phyloP scores from a whole-genome alignment of 1,140 invertebrate genomes.

The Calliopsis andreniformis region DNA sequence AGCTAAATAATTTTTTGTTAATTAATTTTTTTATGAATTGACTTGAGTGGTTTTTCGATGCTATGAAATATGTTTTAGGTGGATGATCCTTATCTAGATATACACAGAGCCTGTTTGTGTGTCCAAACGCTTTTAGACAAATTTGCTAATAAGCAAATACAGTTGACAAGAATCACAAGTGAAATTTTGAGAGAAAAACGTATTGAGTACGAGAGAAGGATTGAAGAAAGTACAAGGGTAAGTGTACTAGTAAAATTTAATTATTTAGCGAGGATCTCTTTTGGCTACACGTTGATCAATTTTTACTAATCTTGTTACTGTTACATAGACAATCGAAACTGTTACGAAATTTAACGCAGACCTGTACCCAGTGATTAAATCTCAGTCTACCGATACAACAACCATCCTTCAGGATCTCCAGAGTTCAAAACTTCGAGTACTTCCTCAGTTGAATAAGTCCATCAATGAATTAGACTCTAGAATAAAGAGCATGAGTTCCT shows the following conservation, averaged over 20 bases:
- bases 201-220: slow-evolving; percentile 86
- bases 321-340: slow-evolving; percentile 87
- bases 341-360: slow-evolving; percentile 88
- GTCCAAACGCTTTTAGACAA: slow-evolving; percentile 88
- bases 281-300: background rate
- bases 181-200: slow-evolving; percentile 85
- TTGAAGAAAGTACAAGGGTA: slow-evolving; percentile 89
- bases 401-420: slow-evolving; percentile 84
- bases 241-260: slow-evolving; percentile 50
- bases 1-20: no score
- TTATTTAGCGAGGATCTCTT: background rate
- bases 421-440: slow-evolving; percentile 83
- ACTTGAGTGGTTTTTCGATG: background rate
- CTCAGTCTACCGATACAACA: slow-evolving; percentile 83
- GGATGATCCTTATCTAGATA: slow-evolving; percentile 88
- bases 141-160: slow-evolving; percentile 86
- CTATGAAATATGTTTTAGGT: slow-evolving; percentile 81
- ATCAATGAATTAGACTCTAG: slow-evolving; percentile 87
- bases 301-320: no score
- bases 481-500: slow-evolving; percentile 85
- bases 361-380: slow-evolving; percentile 89
- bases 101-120: slow-evolving; percentile 85
- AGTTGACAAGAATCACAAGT: slow-evolving; percentile 85
- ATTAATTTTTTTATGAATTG: no score
- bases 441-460: slow-evolving; percentile 85